These are phyloP conservation scores for Coelinius sp. DNA, from an alignment of 2,888 invertebrate species.

Conservation along the genomic window DNA sequence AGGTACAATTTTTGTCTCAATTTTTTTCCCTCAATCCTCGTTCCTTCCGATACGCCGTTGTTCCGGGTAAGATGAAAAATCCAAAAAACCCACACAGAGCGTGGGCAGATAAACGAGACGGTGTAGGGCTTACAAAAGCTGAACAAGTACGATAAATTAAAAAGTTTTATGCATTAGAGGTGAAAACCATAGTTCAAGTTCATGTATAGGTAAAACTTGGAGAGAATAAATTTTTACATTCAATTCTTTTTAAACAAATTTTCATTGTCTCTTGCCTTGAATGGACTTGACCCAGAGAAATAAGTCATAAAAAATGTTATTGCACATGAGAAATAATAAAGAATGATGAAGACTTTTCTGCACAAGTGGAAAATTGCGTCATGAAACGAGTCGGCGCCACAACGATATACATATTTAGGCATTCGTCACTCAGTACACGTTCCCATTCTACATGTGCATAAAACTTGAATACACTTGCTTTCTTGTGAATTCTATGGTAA, in stretches of 20 bases:
- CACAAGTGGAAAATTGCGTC: constrained; percentile 42
- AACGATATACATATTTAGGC: constrained; percentile 49
- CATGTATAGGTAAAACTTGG: constrained; percentile 1
- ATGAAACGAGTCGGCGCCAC: constrained; percentile 47
- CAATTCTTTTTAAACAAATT: background rate
- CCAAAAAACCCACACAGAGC: background rate
- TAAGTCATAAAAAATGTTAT: background rate
- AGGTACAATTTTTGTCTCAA: constrained; percentile 43
- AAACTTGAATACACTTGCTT: constrained; percentile 28
- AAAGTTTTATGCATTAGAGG: background rate
- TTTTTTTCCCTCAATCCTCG: constrained; percentile 13
- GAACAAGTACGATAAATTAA: constrained; percentile 12
- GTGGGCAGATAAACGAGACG: constrained; percentile 6
- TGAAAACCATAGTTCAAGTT: constrained; percentile 4
- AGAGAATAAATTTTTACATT: background rate
- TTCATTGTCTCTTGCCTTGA: background rate
- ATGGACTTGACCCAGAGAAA: background rate
- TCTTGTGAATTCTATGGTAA: constrained; percentile 11
- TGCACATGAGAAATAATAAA: background rate
- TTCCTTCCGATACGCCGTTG: constrained; percentile 17
- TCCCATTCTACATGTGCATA: constrained; percentile 32
- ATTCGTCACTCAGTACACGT: constrained; percentile 50
- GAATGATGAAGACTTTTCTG: background rate
- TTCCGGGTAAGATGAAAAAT: constrained; percentile 19
- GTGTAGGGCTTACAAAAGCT: constrained; percentile 1